Evolutionary conservation across 2,113 vertebrate genomes (phyloP).

Genomic region (Eulemur rufifrons): DNA sequence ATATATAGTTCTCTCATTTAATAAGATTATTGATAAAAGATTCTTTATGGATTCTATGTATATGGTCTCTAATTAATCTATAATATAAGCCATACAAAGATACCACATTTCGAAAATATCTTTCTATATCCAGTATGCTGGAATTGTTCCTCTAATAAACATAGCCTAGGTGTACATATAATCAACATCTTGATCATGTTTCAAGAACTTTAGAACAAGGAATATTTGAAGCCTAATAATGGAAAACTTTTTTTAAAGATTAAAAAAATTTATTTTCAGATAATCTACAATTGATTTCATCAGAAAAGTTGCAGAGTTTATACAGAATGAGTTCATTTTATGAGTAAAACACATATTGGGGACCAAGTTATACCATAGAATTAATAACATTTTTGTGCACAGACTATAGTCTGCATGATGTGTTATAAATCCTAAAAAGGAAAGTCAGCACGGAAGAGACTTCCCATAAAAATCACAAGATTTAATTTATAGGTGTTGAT

Average conservation of each 20-base stretch:
- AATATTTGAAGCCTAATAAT: neutral
- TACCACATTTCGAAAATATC: neutral
- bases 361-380: neutral
- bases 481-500: neutral
- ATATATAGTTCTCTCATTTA: neutral
- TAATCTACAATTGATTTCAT: neutral
- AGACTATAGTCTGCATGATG: neutral
- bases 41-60: neutral
- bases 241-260: neutral
- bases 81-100: neutral
- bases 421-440: neutral
- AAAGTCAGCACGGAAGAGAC: neutral
- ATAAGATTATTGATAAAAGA: constrained; percentile 1
- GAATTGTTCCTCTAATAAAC: constrained; percentile 28
- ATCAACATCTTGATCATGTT: neutral
- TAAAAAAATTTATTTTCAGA: constrained; percentile 4
- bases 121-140: neutral
- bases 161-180: neutral
- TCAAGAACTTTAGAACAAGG: constrained; percentile 33
- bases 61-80: neutral
- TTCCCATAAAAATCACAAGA: neutral
- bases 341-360: neutral
- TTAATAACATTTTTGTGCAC: neutral
- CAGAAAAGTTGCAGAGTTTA: neutral
- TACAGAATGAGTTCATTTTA: neutral